Evolutionary conservation across 2,797 vertebrate species (phyloP), one percentile per base, ranked within the genome.

Genomic region (Chromis chromis): DNA sequence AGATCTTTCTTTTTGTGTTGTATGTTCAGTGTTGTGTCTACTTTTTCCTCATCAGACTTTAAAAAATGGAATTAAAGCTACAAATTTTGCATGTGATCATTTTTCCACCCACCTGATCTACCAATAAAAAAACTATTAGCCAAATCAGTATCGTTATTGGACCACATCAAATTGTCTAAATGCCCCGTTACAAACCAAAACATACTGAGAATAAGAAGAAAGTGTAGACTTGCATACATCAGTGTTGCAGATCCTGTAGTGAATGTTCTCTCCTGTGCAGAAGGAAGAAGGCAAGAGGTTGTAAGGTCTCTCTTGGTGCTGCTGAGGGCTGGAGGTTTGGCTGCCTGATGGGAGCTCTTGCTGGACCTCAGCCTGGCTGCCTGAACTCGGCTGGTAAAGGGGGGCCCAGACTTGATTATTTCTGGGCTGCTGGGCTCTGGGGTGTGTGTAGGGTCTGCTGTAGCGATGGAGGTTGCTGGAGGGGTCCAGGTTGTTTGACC

Each of bases 191-290:
- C 33, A 44, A 17, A 21, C 10, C 8, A 39, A 59, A 25, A 16
- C 22, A 53, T 13, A 28, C 1, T 62, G 31, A 56, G 21, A 56
- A 21, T 9, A n/a, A 31, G 14, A 22, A 28, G 17, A 72, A 62
- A n/a, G 14, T 11, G 27, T 10, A 50, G 31, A 62, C 50, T 46
- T 76, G 21, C 96, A 91, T 94, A 99, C 98, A 0, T 96, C 90
- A 16, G 86, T 95, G 85, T 95, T 96, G 91, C 98, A 99, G 76
- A 98, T 94, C 83, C 93, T 96, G 90, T 96, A 94, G 22, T 93
- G 96, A 79, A 91, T 92, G 58, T 94, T 93, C 69, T 94, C 86
- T 19, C 97, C 97, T 0, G 62, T 19, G 72, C 95, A 95, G 66
- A 42, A 81, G 22, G 90, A 88, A 22, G 83, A 24, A 1, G 82